Evolutionary conservation across 2,888 invertebrate species (phyloP).

Genomic region (Eristalis intricaria): DNA sequence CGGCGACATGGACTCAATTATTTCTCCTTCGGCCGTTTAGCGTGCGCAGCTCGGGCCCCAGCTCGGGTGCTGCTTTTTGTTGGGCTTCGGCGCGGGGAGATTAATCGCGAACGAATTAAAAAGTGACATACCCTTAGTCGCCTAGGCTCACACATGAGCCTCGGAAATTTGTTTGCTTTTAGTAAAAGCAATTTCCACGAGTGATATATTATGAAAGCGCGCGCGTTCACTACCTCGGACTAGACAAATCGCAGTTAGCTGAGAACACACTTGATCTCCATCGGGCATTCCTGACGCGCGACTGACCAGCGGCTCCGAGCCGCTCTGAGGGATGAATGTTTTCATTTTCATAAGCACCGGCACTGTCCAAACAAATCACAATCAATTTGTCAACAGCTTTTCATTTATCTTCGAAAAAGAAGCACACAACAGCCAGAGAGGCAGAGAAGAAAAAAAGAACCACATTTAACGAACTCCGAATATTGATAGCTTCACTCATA

Average conservation of each 20-base stretch:
- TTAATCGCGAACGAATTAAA: slow-evolving; percentile 40
- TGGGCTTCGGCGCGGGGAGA: slow-evolving; percentile 25
- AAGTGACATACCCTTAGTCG: not conserved
- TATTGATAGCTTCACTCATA: slow-evolving; percentile 54
- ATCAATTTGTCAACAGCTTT: slow-evolving; percentile 62
- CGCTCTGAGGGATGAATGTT: not conserved
- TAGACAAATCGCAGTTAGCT: slow-evolving; percentile 27
- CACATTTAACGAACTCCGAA: slow-evolving; percentile 37
- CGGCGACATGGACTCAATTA: slow-evolving; percentile 56
- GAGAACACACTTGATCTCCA: not conserved
- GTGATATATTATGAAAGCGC: slow-evolving; percentile 20
- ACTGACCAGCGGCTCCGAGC: no score
- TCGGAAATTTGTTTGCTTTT: not conserved
- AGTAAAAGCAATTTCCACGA: slow-evolving; percentile 1
- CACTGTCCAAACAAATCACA: slow-evolving; percentile 38
- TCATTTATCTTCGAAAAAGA: slow-evolving; percentile 43
- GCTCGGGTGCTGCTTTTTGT: slow-evolving; percentile 5
- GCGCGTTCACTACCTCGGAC: not conserved
- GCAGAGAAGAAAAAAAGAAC: not conserved
- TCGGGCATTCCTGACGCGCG: not conserved
- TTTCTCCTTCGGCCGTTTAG: slow-evolving; percentile 29
- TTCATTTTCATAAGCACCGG: not conserved
- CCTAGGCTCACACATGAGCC: not conserved
- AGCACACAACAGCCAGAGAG: not conserved
- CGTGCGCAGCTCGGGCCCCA: not conserved